Base-by-base conservation (phyloP, 1,140 invertebrate species). In the Apis mellifera region DNA sequence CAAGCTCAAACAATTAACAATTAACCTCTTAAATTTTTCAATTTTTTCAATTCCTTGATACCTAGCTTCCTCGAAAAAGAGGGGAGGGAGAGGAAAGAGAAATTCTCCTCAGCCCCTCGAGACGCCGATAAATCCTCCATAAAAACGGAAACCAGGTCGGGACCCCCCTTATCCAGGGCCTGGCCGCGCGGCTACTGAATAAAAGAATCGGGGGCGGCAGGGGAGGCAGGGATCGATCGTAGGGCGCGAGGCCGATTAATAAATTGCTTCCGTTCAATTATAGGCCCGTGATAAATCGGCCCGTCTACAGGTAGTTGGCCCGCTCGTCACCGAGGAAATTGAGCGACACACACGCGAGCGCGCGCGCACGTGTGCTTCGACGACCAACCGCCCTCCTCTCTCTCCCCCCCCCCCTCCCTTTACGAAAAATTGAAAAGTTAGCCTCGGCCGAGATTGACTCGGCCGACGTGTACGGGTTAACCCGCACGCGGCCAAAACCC, bases 231-330 rank as follows among this genome's bases (percentile, higher is more conserved):
- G 69, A 88, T 88, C 86, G 87, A 89, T 83, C 74, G 23, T 52
- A 54, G 54, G 62, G 87, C 78, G 77, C 81, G 64, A 89, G 86
- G 76, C 74, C 87, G 81, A 89, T 89, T 89, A 89, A 89, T 89
- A 89, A 89, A 89, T 88, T 89, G 82, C 86, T 89, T 89, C 87
- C 86, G 86, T 89, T 89, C 86, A 88, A 89, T 89, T 89, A 89
- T 86, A 88, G 86, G 57, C 78, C 78, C 65, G 82, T 89, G 87
- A 88, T 89, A 89, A 88, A 88, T 88, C 86, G 84, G 69, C 73
- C 78, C 86, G 77, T 86, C 81, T 79, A 80, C 87, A 82, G 81
- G 75, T 79, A 89, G 84, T 84, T 80, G 81, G 48, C 84, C 71
- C 32, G 71, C 74, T 88, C 87, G 81, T 88, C 87, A 78, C 72